A percentile compares a stretch with the other conserved stretches of the same genome.
phyloP scores from a whole-genome alignment of 2,113 vertebrate genomes.

The Narcine bancroftii region DNA sequence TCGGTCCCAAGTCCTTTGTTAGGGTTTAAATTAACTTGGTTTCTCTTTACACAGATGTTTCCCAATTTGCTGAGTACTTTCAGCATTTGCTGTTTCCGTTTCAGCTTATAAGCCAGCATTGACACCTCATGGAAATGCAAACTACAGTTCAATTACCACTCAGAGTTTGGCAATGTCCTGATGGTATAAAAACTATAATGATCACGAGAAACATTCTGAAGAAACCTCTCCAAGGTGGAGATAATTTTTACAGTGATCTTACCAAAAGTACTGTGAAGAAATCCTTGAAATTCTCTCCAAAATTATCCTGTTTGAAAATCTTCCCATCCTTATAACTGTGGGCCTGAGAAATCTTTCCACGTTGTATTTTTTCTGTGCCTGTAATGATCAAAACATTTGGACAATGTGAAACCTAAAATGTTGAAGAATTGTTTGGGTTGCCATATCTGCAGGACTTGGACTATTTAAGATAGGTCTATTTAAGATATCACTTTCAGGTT shows the following conservation, averaged over 20 bases:
- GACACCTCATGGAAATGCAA: not conserved
- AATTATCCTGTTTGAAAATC: slow-evolving; percentile 44
- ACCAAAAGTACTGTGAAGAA: slow-evolving; percentile 59
- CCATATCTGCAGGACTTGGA: not conserved
- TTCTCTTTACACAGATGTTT: too few species aligned
- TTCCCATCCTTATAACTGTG: slow-evolving; percentile 50
- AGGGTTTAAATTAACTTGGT: too few species aligned
- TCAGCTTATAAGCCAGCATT: not conserved
- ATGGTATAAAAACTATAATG: not conserved
- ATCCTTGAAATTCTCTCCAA: slow-evolving; percentile 58
- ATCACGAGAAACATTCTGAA: not conserved
- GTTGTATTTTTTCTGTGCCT: slow-evolving; percentile 60
- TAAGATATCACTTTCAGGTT: too few species aligned
- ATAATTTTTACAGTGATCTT: slow-evolving; percentile 40
- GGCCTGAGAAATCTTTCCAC: slow-evolving; percentile 55
- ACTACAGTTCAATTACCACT: not conserved
- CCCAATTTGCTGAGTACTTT: too few species aligned
- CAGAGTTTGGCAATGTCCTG: not conserved
- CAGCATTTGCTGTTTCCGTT: too few species aligned
- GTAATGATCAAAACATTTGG: not conserved
- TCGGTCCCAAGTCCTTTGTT: too few species aligned
- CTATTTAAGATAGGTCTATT: too few species aligned
- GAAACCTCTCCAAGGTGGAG: not conserved
- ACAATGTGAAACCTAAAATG: not conserved
- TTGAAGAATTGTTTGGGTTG: not conserved